Evolutionary conservation across 2,797 vertebrate species (phyloP), one percentile per base, ranked within the genome.

Genomic region (Astyanax mexicanus): DNA sequence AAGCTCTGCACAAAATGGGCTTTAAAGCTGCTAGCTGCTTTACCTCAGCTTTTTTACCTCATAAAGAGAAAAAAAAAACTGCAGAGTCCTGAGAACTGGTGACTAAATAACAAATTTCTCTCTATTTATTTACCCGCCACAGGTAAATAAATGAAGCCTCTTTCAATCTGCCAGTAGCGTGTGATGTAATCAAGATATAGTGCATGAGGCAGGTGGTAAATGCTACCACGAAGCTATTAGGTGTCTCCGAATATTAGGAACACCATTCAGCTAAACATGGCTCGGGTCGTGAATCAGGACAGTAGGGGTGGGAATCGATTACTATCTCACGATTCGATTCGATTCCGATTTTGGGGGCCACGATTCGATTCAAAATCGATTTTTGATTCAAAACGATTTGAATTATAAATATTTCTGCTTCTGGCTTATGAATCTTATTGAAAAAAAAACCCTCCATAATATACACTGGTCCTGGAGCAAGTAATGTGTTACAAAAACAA

Each of bases 1-100:
- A 68, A 68, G 70, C 61, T 60, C 49, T 32, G 42, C 27, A 51
- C 55, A 62, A 78, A 72, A 67, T 52, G 42, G 62, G 72, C 54
- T 67, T 40, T 67, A 71, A 73, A 78, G 58, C 52, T 8, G 35
- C 6, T 29, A 10, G 21, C 3, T 58, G 38, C 13, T 61, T 13
- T 62, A 6, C 37, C 3, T 40, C 12, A 44, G n/a, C 23, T 27
- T 32, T 25, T 55, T n/a, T n/a, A n/a, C 37, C 11, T 67, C 5
- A 32, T 32, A 60, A 68, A 61, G 54, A 6, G 32, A 51, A 61
- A 3, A 8, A 51, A 61, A 3, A 8, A 25, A 1, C 42, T 10
- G 38, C 25, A 1, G 47, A 69, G 47, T 54, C 25, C 21, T 40
- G 37, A 64, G 27, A 45, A 62, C 9, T 3, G 37, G 19, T 61